A percentile compares a stretch with the other conserved stretches of the same genome.
Conservation (phyloP, 2,113 vertebrate genomes). For the Bagarius yarrelli region DNA sequence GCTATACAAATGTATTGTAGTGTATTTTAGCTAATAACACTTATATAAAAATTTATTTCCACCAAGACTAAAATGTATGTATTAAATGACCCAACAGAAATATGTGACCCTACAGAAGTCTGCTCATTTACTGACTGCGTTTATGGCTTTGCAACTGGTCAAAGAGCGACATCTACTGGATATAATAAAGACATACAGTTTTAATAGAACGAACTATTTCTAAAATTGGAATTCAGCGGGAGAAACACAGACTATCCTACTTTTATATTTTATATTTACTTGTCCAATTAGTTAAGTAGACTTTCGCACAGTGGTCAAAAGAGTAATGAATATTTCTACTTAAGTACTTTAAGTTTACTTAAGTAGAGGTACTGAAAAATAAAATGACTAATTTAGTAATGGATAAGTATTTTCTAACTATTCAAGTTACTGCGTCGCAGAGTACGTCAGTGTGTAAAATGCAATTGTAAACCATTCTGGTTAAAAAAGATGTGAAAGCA, state of each 20-base stretch:
- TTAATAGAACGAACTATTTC: background rate
- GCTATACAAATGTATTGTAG: too few relatives aligned
- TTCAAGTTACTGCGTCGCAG: too few relatives aligned
- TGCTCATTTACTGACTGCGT: background rate
- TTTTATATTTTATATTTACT: background rate
- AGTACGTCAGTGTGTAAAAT: too few relatives aligned
- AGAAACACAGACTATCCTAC: background rate
- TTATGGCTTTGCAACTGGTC: background rate
- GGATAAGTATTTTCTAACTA: too few relatives aligned
- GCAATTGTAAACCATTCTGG: too few relatives aligned
- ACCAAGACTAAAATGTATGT: background rate
- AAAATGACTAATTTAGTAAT: too few relatives aligned
- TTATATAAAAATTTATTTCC: background rate
- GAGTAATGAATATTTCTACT: too few relatives aligned
- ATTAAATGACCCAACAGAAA: background rate
- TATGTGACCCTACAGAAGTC: background rate
- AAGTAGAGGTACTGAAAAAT: too few relatives aligned
- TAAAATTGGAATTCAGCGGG: background rate
- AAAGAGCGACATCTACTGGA: constrained; percentile 30
- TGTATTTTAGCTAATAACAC: background rate
- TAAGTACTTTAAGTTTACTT: too few relatives aligned
- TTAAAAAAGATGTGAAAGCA: too few relatives aligned
- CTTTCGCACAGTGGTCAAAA: too few relatives aligned
- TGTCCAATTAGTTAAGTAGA: background rate
- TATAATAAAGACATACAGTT: background rate